Base-by-base conservation (phyloP, 2,797 vertebrate species). In the Sitta carolinensis region DNA sequence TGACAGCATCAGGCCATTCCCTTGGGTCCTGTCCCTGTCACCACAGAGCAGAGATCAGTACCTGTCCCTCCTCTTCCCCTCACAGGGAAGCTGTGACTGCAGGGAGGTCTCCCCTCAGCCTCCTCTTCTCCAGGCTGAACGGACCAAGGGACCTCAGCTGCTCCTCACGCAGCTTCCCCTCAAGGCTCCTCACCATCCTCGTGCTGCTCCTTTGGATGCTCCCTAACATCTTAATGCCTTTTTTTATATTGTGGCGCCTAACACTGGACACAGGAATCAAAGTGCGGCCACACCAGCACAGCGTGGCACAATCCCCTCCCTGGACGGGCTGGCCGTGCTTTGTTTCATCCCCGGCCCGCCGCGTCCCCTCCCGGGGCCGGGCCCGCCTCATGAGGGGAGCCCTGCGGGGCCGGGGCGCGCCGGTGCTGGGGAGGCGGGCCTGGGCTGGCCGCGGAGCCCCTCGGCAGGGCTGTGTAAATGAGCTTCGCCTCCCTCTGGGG, bases 401-500 rank as follows among this genome's bases (percentile, higher is more conserved):
- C 30, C 43, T 2, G 15, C 10, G 43, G 30, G 21, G 19, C 29
- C 9, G 9, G 29, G 45, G 16, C 51, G n/a, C n/a, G n/a, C n/a
- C 4, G 14, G 25, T 2, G 63, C 57, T 10, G 67, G 2, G 27
- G 38, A 75, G 63, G 14, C 14, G 1, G 7, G 2, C 5, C 18
- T 2, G 38, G 13, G 50, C 42, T 13, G 40, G 25, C 11, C 34
- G 23, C n/a, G 34, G 34, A 32, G 42, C 18, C 22, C 10, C 50
- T 26, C 15, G 7, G 59, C 36, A n/a, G 42, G 25, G 42, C 62
- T 9, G 9, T 3, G 62, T 4, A 0, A 10, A 13, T 9, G 17
- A 22, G 34, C 48, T 13, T n/a, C 23, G 5, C 27, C 36, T 14
- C 36, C 8, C 2, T 1, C 18, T 16, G 20, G 0, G 2, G 55